Percentiles rank a stretch among this genome's conserved stretches.
phyloP scores from a whole-genome alignment of 2,888 invertebrate species.

The Pristionchus entomophagus region DNA sequence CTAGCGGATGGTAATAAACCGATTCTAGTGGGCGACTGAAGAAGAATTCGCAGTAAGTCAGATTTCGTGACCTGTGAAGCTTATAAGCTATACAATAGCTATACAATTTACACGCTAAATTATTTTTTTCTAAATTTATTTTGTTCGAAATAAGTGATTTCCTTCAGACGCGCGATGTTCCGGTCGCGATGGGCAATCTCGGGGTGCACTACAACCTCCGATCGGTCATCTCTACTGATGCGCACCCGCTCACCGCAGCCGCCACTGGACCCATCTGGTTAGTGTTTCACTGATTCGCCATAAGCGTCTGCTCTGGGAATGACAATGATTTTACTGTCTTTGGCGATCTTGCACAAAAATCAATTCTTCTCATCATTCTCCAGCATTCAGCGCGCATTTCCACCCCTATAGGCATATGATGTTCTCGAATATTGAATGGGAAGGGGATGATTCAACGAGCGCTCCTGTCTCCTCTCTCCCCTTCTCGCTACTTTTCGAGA shows the following conservation, averaged over 20 bases:
- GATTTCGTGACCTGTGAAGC: too few relatives aligned
- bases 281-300: background rate
- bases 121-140: too few relatives aligned
- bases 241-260: slow-evolving; percentile 49
- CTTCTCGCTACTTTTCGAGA: background rate
- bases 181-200: slow-evolving; percentile 63
- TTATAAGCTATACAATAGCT: too few relatives aligned
- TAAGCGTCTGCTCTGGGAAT: too few relatives aligned
- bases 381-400: too few relatives aligned
- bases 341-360: too few relatives aligned
- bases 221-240: slow-evolving; percentile 57
- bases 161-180: background rate
- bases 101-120: background rate
- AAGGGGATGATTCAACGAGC: background rate
- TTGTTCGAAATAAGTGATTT: too few relatives aligned
- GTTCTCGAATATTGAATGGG: background rate
- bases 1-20: too few relatives aligned
- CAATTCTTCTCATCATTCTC: too few relatives aligned
- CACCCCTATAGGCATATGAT: background rate
- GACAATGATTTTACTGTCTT: too few relatives aligned
- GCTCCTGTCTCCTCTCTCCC: slow-evolving; percentile 1
- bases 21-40: too few relatives aligned
- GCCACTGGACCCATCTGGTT: slow-evolving; percentile 48
- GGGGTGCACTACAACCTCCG: slow-evolving; percentile 61
- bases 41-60: too few relatives aligned